phyloP scores from a whole-genome alignment of 2,888 invertebrate genomes.

The Ectobius pallidus region DNA sequence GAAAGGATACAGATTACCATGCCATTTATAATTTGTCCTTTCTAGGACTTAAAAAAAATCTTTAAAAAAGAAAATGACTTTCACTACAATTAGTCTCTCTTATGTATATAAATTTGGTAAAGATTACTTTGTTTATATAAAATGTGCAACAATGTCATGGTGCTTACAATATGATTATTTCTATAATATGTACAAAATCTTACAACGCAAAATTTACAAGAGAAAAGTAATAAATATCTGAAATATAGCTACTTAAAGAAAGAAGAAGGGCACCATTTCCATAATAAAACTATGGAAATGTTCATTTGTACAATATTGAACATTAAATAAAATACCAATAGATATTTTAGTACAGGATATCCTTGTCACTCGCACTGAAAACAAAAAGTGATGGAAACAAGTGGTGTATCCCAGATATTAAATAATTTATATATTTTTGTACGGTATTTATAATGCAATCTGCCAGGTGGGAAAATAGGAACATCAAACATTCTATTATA shows the following conservation, averaged over 20 bases:
- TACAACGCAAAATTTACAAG: conserved; percentile 57
- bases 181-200: conserved; percentile 58
- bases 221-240: conserved; percentile 25
- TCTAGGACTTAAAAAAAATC: conserved; percentile 13
- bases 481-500: conserved; percentile 31
- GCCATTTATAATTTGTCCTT: conserved; percentile 37
- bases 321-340: conserved; percentile 21
- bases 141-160: conserved; percentile 40
- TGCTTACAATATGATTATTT: conserved; percentile 45
- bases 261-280: conserved; percentile 21
- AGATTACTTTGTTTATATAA: conserved; percentile 36
- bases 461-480: conserved; percentile 33
- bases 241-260: conserved; percentile 20
- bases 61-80: background rate
- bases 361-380: background rate
- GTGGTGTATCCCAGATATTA: background rate
- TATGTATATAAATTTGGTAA: conserved; percentile 27
- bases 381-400: background rate
- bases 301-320: background rate
- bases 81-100: conserved; percentile 7
- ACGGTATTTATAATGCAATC: background rate
- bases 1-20: conserved; percentile 45
- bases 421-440: background rate
- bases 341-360: background rate
- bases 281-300: conserved; percentile 34